A percentile compares a stretch with the other conserved stretches of the same genome.
Evolutionary conservation across 2,888 invertebrate species (phyloP).

Genomic region (Pristionchus exspectatus): DNA sequence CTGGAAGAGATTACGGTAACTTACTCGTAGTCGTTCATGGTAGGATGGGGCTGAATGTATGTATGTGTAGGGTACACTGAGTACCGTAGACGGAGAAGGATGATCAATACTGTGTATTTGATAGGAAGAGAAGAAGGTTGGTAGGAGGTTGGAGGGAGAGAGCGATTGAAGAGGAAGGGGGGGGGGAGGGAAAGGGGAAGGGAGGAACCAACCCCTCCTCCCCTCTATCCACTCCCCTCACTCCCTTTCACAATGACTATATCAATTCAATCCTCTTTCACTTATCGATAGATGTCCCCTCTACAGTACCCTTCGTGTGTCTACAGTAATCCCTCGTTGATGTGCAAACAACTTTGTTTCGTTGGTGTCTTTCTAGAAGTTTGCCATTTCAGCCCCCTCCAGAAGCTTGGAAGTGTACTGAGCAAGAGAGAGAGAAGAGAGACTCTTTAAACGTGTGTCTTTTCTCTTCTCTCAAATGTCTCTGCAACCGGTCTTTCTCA

Average conservation of each 20-base stretch:
- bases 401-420: conserved; percentile 20
- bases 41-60: not conserved
- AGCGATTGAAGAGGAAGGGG: conserved; percentile 47
- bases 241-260: conserved; percentile 41
- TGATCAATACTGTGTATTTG: conserved; percentile 37
- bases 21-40: conserved; percentile 29
- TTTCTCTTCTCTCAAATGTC: conserved; percentile 8
- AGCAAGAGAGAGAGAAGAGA: conserved; percentile 23
- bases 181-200: conserved; percentile 37
- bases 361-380: conserved; percentile 19
- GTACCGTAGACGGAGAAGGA: conserved; percentile 22
- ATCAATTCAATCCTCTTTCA: conserved; percentile 51
- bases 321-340: conserved; percentile 4
- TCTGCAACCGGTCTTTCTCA: conserved; percentile 2
- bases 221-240: conserved; percentile 27
- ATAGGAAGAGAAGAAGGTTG: conserved; percentile 35
- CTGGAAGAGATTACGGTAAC: conserved; percentile 14
- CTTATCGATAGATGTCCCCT: not conserved
- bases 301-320: conserved; percentile 1
- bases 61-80: conserved; percentile 34
- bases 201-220: conserved; percentile 31
- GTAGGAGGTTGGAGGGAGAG: conserved; percentile 53
- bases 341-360: not conserved
- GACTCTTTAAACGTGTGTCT: conserved; percentile 37
- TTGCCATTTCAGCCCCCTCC: not conserved